phyloP scores from a whole-genome alignment of 2,797 vertebrate species.

The Eptatretus atami region DNA sequence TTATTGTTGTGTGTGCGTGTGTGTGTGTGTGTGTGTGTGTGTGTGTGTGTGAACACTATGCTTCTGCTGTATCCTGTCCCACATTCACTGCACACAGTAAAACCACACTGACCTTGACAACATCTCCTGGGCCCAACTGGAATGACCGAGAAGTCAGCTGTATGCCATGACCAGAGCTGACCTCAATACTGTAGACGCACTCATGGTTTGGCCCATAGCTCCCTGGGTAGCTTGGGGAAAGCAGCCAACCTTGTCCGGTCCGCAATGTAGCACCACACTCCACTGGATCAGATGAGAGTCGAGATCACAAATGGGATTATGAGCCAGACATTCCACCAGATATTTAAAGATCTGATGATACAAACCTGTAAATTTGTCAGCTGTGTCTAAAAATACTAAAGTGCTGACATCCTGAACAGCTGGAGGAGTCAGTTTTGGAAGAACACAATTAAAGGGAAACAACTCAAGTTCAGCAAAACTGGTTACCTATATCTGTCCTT shows the following conservation, averaged over 20 bases:
- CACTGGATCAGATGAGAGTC: constrained; percentile 21
- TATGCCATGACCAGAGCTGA: constrained; percentile 61
- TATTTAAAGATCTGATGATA: too few relatives aligned
- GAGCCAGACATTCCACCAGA: too few relatives aligned
- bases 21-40: constrained; percentile 1
- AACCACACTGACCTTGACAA: constrained; percentile 42
- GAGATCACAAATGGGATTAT: too few relatives aligned
- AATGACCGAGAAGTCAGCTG: constrained; percentile 41
- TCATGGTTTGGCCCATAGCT: constrained; percentile 92
- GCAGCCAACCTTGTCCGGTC: constrained; percentile 51
- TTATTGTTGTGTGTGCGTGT: neutral
- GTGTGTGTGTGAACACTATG: neutral
- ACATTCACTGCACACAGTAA: too few relatives aligned
- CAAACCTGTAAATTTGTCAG: too few relatives aligned
- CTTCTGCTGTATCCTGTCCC: neutral
- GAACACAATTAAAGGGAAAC: too few relatives aligned
- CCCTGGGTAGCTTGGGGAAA: constrained; percentile 81
- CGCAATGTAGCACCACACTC: constrained; percentile 61
- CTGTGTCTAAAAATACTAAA: too few relatives aligned
- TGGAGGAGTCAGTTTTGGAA: too few relatives aligned
- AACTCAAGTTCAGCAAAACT: too few relatives aligned
- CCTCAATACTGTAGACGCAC: constrained; percentile 76
- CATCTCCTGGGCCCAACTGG: constrained; percentile 44
- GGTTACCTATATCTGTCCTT: too few relatives aligned
- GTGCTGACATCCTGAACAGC: too few relatives aligned